Base-by-base conservation (phyloP, 2,113 vertebrate species). In the Mustela nigripes region DNA sequence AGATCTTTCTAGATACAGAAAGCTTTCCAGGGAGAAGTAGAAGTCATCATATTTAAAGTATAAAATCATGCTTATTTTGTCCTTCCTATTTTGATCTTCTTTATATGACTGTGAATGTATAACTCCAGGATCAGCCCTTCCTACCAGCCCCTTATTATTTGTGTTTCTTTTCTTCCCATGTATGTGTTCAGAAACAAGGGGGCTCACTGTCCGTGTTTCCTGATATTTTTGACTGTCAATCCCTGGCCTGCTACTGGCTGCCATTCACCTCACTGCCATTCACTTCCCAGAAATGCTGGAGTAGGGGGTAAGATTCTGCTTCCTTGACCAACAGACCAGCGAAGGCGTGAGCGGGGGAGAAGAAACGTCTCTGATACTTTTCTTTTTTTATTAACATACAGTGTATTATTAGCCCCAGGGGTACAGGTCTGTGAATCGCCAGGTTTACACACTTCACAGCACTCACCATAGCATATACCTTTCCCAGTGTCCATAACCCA, bases 41-140 rank as follows among this genome's bases (percentile, higher is more conserved):
- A 81, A 65, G 22, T 56, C 82, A 71, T 76, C n/a, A 1, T 85
- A 88, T 36, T 96, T 39, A 80, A 95, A 62, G 50, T 18, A 42
- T 4, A 14, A 67, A 50, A 45, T 58, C 65, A 42, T 31, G n/a
- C 11, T 9, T 79, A 86, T 58, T 89, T 78, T 86, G n/a, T 24
- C 62, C 58, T 82, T 91, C 26, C 50, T 56, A 78, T 63, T 78
- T 89, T 76, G 58, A 36, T 74, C 93, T 83, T 63, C 50, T 94
- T 90, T 50, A 1, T 56, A 7, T 39, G 69, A 48, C 1, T 36
- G 7, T 42, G 65, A 71, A 36, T 24, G 2, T 48, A 5, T 48
- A 14, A 22, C 1, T 2, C 60, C 63, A 56, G 60, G 7, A 63
- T 26, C 58, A n/a, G 53, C 15, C 18, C 26, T 39, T n/a, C 79